Base-by-base conservation (phyloP, 2,888 invertebrate species). In the Margaritifera margaritifera region DNA sequence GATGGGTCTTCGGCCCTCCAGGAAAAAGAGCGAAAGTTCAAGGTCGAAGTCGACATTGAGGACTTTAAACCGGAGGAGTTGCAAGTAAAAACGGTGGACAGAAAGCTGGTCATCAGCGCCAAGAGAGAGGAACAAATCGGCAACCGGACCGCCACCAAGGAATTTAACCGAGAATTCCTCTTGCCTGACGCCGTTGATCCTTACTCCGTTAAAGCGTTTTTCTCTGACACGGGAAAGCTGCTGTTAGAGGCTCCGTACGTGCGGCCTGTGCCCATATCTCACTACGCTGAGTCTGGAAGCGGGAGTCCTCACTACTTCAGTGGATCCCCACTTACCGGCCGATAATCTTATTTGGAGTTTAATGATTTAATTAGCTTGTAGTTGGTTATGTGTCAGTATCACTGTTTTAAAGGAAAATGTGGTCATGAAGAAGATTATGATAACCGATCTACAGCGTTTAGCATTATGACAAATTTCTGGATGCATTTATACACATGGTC, bases 111-210 rank as follows among this genome's bases (percentile, higher is more conserved):
- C 25, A 86, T 89, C 19, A 84, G 79, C 66, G 89, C 89, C 6
- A 80, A 81, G 22, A 83, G 88, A 24, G 87, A 89, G 72, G 86
- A 86, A 68, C 82, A 82, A 57, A 74, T 76, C n/a, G 86, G 86
- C 6, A 87, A 84, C 56, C 69, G 88, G 50, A 84, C 86, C 22
- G 86, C 86, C 31, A 84, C 85, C 27, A 84, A 85, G 59, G 88
- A 89, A 71, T 84, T 89, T 66, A 88, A 84, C 66, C 74, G 87
- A 54, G 88, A 89, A 69, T 88, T 87, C 68, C 81, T 86, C 62
- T 78, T 89, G 20, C 89, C 89, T 0, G 87, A 86, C n/a, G 80
- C 83, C 20, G 89, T 89, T 20, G 88, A 89, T 71, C 88, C 89
- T 1, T 81, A 85, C 69, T 74, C 84, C 6, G 87, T 89, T 15